Evolutionary conservation across 2,797 vertebrate genomes (phyloP), one percentile per base, ranked within the genome.

Genomic region (Pangasius krempfi): DNA sequence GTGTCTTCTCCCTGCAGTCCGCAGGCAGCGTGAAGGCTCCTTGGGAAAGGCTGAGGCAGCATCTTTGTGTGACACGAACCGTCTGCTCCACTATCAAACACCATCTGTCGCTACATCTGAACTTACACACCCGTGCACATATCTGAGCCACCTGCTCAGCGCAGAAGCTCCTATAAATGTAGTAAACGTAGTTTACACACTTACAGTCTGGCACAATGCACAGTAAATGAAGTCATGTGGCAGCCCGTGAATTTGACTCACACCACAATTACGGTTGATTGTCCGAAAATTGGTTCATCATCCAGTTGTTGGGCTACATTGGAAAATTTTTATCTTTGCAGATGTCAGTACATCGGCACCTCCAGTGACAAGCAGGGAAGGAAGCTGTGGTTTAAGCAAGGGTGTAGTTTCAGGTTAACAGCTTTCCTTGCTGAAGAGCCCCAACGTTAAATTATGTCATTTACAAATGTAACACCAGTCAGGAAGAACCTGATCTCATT

Each of bases 91-190:
- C 98, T 98, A 99, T 99, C 98, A 99, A 99, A 99, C 98, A 99
- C 98, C 98, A 99, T 99, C 98, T 99, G 98, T 99, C 98, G 97
- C 97, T 99, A 98, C 98, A 99, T 98, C 98, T 99, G 98, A 99
- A 98, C 98, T 98, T 93, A 94, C 94, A 91, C 94, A 93, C 93
- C 91, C 93, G 92, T 89, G 68, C 92, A 93, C 92, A 97, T 97
- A 97, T 97, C 96, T 96, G 96, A 97, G 96, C 97, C 94, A 97
- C 97, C 96, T 97, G 96, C 96, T 97, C 95, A 95, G 96, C 95
- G 96, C 96, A 96, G 96, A 97, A 96, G 96, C 96, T 96, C 97
- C 97, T 97, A 96, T 84, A 70, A 84, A 70, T 50, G 83, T 84
- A 84, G 62, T 52, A 97, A 97, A 96, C 96, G 89, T 97, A 97